Evolutionary conservation across 2,797 vertebrate species (phyloP), one percentile per base, ranked within the genome.

Genomic region (Halcyon smyrnensis): DNA sequence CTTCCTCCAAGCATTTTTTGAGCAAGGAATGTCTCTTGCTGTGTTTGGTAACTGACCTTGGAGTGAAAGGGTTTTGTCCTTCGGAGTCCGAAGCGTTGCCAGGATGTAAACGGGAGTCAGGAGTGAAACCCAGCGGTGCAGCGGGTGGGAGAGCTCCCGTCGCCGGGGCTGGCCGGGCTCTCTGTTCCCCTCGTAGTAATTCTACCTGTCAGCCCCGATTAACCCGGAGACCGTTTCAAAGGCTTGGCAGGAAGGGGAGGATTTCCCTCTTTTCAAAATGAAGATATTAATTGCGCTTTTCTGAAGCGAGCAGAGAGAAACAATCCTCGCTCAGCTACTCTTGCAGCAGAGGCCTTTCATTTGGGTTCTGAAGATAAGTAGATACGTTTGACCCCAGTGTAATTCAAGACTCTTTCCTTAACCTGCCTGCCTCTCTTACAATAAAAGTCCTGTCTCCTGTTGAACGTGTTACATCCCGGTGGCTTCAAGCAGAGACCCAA

Each of bases 181-280:
- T 79, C 63, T 81, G 69, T 84, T 39, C n/a, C n/a, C 18, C 64
- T 89, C 57, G 70, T 46, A 79, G 43, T 90, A 84, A 88, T 87
- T 94, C 77, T 90, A 41, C 60, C 84, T 95, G 90, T 91, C 93
- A 93, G 87, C 74, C 21, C 24, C 0, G 2, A 82, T 95, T 95
- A 94, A 56, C 89, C 92, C 21, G 1, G 51, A 56, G 48, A 15
- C 45, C 20, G 4, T 95, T 96, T 87, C 80, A 90, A 53, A 93
- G 68, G 15, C 69, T 91, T 95, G 88, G 60, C 77, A 94, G 77
- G 87, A 91, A 89, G 63, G 67, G 30, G 41, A 94, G 56, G 90
- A 84, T 86, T 93, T 96, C 77, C 83, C n/a, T 65, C 69, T 82
- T 95, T 68, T 91, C 53, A n/a, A 87, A 95, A 93, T 39, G 54